Base-by-base conservation (phyloP, 1,140 invertebrate species). In the Dinoponera quadriceps region DNA sequence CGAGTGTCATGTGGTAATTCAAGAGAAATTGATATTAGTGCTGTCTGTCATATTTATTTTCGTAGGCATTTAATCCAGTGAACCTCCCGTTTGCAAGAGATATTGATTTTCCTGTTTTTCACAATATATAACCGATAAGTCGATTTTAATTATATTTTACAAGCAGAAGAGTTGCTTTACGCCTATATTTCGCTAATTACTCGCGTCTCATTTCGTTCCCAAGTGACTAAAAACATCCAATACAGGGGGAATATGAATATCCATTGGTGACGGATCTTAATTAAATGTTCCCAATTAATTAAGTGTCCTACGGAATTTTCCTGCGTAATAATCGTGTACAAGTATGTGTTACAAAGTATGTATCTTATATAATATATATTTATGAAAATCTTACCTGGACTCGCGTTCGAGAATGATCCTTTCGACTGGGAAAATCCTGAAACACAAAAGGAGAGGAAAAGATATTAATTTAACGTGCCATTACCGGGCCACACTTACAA, bases 371-470 rank as follows among this genome's bases (percentile, higher is more conserved):
- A 11, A 29, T 54, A 68, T 66, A 68, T n/a, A 51, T 33, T 65
- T 18, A 38, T 48, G 14, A 18, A 25, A 27, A 54, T 38, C 85
- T 90, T 90, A 94, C 93, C 93, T 90, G 92, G 89, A 88, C 91
- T 94, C 59, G 92, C 78, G 77, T 88, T 92, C 66, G 90, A 84
- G 86, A 93, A 93, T 48, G 91, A 88, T 62, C 88, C 85, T 89
- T 94, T 94, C 59, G 92, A 93, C 85, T 93, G 93, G 38, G 93
- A 92, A 85, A 91, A 94, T 68, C 92, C 92, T 94, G 88, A 74
- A 94, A 94, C 85, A 86, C n/a, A 88, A 55, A 59, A 74, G 38
- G 9, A 44, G 14, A 59, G 7, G 20, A 69, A 55, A 16, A n/a
- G 69, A 44, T 25, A 55, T 48, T 27, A 44, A 4, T 78, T 54